Evolutionary conservation across 2,113 vertebrate species (phyloP).

Genomic region (Natator depressus): DNA sequence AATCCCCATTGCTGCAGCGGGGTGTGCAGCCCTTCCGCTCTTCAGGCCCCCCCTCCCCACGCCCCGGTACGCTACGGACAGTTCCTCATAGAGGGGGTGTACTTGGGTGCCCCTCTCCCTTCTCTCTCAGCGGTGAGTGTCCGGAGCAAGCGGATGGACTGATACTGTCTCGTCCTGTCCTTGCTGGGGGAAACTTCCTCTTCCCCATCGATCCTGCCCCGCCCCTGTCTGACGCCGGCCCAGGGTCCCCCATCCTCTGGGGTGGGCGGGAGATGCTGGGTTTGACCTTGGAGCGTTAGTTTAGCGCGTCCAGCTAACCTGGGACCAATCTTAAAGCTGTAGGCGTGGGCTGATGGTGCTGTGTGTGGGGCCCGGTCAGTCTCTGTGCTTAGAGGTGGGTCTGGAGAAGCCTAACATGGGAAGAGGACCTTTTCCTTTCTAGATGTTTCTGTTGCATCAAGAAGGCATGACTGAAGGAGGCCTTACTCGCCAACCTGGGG

Average conservation of each 20-base stretch:
- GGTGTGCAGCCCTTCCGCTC: background rate
- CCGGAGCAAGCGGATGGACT: background rate
- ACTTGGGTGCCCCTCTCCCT: slow-evolving; percentile 38
- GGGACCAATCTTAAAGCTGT: background rate
- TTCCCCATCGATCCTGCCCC: rapidly evolving
- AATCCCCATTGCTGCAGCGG: too few species aligned
- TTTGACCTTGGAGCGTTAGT: background rate
- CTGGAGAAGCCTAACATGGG: background rate
- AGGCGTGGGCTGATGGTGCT: background rate
- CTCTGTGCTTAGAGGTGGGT: background rate
- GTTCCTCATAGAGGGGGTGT: background rate
- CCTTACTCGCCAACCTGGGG: background rate
- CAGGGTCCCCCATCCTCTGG: rapidly evolving
- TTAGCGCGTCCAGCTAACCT: background rate
- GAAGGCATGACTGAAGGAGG: background rate
- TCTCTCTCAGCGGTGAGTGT: too few species aligned
- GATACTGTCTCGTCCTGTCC: too few species aligned
- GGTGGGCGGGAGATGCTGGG: rapidly evolving
- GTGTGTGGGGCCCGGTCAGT: background rate
- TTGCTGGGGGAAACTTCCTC: background rate
- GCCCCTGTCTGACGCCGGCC: background rate
- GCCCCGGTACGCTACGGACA: background rate
- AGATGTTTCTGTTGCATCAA: slow-evolving; percentile 5
- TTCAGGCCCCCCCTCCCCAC: background rate
- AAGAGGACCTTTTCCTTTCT: background rate